Conservation (phyloP, 2,888 invertebrate species). For the Cactoblastis cactorum region DNA sequence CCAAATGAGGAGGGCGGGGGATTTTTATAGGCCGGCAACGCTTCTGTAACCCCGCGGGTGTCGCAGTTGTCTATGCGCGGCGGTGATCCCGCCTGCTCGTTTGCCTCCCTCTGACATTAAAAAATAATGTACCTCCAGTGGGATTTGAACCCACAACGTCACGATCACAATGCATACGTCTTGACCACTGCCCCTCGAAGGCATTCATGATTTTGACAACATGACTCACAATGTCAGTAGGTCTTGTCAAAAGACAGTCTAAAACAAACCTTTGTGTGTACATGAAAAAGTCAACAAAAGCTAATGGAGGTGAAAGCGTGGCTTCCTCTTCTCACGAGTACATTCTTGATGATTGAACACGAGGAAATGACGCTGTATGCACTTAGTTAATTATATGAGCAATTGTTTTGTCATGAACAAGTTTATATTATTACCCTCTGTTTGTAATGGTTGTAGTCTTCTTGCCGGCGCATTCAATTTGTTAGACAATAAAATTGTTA, state of each 20-base stretch:
- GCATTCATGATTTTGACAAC: no score
- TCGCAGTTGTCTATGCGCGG: no score
- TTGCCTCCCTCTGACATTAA: no score
- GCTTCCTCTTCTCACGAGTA: constrained; percentile 64
- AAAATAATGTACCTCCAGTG: no score
- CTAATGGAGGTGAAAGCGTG: constrained; percentile 53
- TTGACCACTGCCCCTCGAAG: no score
- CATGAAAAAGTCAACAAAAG: constrained; percentile 40
- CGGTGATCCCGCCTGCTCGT: no score
- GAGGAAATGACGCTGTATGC: constrained; percentile 32
- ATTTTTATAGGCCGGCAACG: no score
- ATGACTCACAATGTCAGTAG: constrained; percentile 14
- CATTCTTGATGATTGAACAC: constrained; percentile 40
- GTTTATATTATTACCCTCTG: background rate
- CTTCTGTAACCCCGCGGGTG: no score
- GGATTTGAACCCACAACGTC: no score
- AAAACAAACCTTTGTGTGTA: constrained; percentile 26
- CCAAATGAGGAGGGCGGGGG: no score
- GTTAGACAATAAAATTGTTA: no score
- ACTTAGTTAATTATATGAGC: constrained; percentile 11
- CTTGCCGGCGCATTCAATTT: background rate
- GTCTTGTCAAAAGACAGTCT: constrained; percentile 5
- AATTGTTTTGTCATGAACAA: constrained; percentile 5
- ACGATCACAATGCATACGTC: no score
- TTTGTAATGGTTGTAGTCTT: background rate